These are phyloP conservation scores for Mythimna lalbum DNA, from an alignment of 2,888 invertebrate species.

Conservation along the genomic window DNA sequence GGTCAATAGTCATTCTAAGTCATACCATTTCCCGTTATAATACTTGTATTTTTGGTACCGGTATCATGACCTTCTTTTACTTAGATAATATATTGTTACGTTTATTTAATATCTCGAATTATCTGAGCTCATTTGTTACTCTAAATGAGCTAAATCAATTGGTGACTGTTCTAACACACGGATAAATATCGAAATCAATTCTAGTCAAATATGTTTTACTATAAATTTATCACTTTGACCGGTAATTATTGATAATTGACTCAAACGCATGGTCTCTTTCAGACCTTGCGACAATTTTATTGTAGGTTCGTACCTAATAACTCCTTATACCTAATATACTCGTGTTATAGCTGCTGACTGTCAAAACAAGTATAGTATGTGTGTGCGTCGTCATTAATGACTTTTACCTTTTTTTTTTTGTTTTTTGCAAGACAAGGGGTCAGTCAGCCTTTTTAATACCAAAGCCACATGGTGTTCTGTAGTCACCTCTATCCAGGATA, in stretches of 20 bases:
- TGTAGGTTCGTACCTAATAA: no score
- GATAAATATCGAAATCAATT: not conserved
- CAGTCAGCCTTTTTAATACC: no score
- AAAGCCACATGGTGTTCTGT: no score
- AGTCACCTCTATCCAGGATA: no score
- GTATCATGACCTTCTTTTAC: not conserved
- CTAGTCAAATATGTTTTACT: not conserved
- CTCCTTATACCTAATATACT: not conserved
- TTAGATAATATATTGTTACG: not conserved
- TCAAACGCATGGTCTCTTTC: not conserved
- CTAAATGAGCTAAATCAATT: not conserved
- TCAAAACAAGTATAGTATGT: not conserved
- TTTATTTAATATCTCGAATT: no score
- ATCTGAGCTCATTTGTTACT: no score
- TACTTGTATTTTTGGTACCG: no score
- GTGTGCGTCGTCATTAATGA: not conserved
- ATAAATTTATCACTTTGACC: not conserved
- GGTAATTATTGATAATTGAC: not conserved
- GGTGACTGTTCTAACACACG: not conserved
- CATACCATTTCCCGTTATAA: not conserved
- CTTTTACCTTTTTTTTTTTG: no score
- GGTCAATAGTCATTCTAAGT: not conserved
- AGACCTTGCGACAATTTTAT: no score
- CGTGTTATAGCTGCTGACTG: not conserved
- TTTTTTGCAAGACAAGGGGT: no score